A percentile compares a stretch with the other conserved stretches of the same genome.
Evolutionary conservation across 1,140 invertebrate genomes (phyloP).

Genomic region (Leptestheria dahalacensis): DNA sequence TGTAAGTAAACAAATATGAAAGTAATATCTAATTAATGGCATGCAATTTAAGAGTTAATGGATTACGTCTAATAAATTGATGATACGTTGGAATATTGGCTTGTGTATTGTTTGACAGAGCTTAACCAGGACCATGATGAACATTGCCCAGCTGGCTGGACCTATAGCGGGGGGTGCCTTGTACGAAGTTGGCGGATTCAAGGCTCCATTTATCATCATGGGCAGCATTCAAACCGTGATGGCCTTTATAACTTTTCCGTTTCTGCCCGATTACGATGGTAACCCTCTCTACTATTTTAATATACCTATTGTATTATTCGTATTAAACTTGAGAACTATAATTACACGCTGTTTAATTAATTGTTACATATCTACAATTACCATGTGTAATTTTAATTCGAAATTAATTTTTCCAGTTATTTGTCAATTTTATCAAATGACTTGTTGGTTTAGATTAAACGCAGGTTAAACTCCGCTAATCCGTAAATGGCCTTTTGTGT

Average conservation of each 20-base stretch:
- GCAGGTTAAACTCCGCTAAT: not conserved
- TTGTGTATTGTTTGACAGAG: conserved; percentile 20
- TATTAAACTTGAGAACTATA: not conserved
- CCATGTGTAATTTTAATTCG: too few species aligned
- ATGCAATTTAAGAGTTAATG: not conserved
- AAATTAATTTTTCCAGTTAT: too few species aligned
- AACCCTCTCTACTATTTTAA: too few species aligned
- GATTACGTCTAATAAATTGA: not conserved
- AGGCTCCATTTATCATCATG: conserved; percentile 24
- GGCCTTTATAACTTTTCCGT: conserved; percentile 16
- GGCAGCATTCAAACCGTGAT: conserved; percentile 21
- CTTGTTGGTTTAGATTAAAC: too few species aligned
- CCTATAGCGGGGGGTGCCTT: conserved; percentile 23
- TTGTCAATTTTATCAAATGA: too few species aligned
- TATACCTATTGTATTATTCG: too few species aligned
- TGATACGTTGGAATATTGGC: not conserved
- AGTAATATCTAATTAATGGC: too few species aligned
- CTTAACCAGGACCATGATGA: conserved; percentile 24
- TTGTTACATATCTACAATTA: not conserved
- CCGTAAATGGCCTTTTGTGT: not conserved
- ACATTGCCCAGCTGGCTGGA: conserved; percentile 24
- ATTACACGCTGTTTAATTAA: not conserved
- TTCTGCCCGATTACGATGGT: conserved; percentile 20
- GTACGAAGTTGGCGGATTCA: conserved; percentile 24
- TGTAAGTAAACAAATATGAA: too few species aligned